Evolutionary conservation across 2,888 invertebrate species (phyloP).

Genomic region (Chrysolina haemoptera): DNA sequence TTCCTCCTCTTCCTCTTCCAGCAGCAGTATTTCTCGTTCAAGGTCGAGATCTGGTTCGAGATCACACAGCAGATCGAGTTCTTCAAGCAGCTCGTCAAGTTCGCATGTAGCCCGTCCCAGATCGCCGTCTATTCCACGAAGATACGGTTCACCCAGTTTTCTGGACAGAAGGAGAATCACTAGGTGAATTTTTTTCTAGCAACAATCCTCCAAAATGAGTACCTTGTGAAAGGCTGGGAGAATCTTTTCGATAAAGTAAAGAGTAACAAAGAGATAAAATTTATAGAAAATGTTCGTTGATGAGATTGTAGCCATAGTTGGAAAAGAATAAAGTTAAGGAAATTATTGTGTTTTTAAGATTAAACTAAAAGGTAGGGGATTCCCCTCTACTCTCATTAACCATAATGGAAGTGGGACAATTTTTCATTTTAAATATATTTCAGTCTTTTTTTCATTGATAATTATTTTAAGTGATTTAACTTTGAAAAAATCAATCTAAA

Average conservation of each 20-base stretch:
- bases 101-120: conserved; percentile 68
- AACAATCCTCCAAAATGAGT: conserved; percentile 24
- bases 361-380: no score
- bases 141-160: conserved; percentile 95
- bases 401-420: no score
- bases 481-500: no score
- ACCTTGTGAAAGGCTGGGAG: not conserved
- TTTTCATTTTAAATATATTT: no score
- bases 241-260: not conserved
- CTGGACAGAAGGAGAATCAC: conserved; percentile 94
- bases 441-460: no score
- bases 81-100: conserved; percentile 65
- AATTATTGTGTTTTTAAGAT: no score
- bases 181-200: conserved; percentile 76
- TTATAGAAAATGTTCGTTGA: no score
- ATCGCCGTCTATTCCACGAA: conserved; percentile 85
- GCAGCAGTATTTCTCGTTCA: conserved; percentile 59
- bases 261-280: no score
- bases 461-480: no score
- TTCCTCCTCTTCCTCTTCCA: conserved; percentile 55
- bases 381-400: no score
- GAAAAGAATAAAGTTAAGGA: no score
- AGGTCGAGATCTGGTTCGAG: conserved; percentile 61
- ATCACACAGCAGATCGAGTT: conserved; percentile 69
- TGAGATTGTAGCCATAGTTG: no score